These are phyloP conservation scores for Linnaemya tessellans DNA, from an alignment of 2,888 invertebrate genomes.

Conservation along the genomic window DNA sequence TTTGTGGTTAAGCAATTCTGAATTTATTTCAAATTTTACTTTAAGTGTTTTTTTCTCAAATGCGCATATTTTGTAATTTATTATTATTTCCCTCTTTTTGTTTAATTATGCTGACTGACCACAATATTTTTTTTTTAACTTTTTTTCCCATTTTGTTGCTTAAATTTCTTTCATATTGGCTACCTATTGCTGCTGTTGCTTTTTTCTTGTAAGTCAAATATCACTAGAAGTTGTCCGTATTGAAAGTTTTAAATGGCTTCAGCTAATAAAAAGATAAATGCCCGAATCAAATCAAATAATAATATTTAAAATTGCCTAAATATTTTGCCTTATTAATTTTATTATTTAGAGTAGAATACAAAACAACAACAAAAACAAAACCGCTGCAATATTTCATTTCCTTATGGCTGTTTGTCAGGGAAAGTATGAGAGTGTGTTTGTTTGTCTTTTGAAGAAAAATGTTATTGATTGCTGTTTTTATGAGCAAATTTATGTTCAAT, in stretches of 20 bases:
- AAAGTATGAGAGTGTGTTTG: constrained; percentile 1
- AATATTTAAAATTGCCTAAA: constrained; percentile 18
- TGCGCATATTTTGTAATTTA: constrained; percentile 2
- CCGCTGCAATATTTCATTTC: constrained; percentile 22
- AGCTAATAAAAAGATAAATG: not conserved
- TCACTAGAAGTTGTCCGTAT: constrained; percentile 34
- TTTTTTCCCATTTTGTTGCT: not conserved
- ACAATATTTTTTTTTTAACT: constrained; percentile 15
- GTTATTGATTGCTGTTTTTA: not conserved
- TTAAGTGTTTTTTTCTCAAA: not conserved
- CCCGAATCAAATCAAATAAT: not conserved
- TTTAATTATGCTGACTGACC: constrained; percentile 56
- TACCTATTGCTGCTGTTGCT: constrained; percentile 8
- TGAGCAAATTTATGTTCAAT: not conserved
- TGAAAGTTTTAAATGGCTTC: not conserved
- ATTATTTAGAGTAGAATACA: not conserved
- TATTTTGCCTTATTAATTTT: not conserved
- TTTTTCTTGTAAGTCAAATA: constrained; percentile 28
- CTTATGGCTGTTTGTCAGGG: constrained; percentile 42
- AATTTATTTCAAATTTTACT: constrained; percentile 2
- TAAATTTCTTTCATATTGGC: constrained; percentile 5
- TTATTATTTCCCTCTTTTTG: constrained; percentile 32
- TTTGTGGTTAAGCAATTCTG: constrained; percentile 64
- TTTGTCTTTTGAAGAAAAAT: not conserved
- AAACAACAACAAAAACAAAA: not conserved